Percentiles rank a stretch among this genome's conserved stretches.
These are phyloP conservation scores for Eulemur mongoz DNA, from an alignment of 2,797 vertebrate species.

Conservation along the genomic window DNA sequence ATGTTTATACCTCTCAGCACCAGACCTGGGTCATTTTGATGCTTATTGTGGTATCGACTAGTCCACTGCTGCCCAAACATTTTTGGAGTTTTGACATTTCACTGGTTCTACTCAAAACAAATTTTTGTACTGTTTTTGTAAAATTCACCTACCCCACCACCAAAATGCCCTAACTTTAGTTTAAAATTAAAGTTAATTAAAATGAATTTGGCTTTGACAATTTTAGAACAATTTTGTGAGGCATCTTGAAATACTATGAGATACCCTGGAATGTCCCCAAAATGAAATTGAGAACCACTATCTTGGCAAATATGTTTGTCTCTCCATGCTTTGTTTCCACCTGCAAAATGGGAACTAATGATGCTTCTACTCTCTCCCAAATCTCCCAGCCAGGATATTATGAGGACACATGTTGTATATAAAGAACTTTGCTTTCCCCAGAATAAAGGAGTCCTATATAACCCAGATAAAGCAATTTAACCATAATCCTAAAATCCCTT, in stretches of 20 bases:
- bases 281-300: background rate
- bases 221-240: background rate
- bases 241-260: background rate
- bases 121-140: background rate
- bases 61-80: background rate
- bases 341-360: background rate
- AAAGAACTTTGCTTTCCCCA: background rate
- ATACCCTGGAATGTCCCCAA: background rate
- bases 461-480: background rate
- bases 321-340: background rate
- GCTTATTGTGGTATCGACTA: background rate
- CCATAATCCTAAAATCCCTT: background rate
- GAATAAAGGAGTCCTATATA: background rate
- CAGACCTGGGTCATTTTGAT: background rate
- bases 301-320: background rate
- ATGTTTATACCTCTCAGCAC: background rate
- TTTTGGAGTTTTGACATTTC: background rate
- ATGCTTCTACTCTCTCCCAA: background rate
- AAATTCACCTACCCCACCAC: background rate
- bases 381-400: background rate
- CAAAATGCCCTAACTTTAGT: background rate
- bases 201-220: constrained; percentile 9
- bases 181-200: constrained; percentile 6
- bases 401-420: background rate
- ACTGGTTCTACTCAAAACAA: background rate